Conservation (phyloP, 2,113 vertebrate genomes). For the Apteryx owenii region DNA sequence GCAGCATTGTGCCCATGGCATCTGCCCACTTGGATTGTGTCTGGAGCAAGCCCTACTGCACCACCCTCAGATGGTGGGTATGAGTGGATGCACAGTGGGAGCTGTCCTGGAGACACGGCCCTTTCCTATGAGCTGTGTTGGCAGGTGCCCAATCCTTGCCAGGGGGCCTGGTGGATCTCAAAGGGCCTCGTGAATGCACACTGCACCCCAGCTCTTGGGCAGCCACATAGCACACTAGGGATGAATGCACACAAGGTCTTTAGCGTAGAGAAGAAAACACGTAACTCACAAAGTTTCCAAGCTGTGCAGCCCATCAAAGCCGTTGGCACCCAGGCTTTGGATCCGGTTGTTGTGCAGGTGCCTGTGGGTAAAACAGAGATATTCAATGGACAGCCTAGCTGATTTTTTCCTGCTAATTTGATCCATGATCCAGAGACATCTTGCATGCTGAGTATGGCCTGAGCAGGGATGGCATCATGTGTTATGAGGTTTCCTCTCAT, state of each 20-base stretch:
- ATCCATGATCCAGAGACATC: background rate
- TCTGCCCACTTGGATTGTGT: background rate
- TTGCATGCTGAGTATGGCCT: background rate
- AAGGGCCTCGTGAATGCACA: background rate
- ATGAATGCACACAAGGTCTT: fast-evolving
- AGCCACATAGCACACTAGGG: background rate
- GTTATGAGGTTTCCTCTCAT: background rate
- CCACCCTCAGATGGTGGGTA: background rate
- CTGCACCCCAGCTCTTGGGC: no score
- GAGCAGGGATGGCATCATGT: background rate
- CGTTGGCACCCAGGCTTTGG: slow-evolving; percentile 86
- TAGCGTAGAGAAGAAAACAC: background rate
- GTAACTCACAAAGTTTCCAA: slow-evolving; percentile 95
- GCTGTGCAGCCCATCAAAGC: slow-evolving; percentile 92
- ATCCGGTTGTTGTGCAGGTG: slow-evolving; percentile 97
- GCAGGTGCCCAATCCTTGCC: background rate
- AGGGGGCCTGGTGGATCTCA: background rate
- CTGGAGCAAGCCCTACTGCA: background rate
- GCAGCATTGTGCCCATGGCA: background rate
- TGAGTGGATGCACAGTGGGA: fast-evolving
- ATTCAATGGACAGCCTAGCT: background rate
- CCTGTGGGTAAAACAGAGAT: slow-evolving; percentile 71
- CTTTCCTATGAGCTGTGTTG: background rate
- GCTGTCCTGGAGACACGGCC: background rate
- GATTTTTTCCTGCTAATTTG: background rate